A percentile compares a stretch with the other conserved stretches of the same genome.
These are phyloP conservation scores for Salpingus planirostris DNA, from an alignment of 2,888 invertebrate genomes.

Conservation along the genomic window DNA sequence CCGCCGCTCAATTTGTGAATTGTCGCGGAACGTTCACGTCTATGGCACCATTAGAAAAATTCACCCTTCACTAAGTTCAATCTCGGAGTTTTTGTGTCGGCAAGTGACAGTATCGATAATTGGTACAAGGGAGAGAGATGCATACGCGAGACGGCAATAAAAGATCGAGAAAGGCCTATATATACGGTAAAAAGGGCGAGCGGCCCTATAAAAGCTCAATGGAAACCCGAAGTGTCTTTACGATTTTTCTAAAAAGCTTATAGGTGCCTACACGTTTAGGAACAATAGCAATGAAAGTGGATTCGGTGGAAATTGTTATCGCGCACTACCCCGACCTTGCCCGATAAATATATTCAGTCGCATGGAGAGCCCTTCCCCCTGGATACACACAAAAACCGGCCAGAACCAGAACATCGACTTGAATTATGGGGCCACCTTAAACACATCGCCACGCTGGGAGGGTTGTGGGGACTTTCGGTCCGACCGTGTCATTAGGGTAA, in stretches of 20 bases:
- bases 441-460: too few relatives aligned
- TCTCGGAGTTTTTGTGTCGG: conserved; percentile 25
- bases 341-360: too few relatives aligned
- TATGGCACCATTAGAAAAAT: conserved; percentile 16
- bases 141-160: conserved; percentile 17
- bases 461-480: too few relatives aligned
- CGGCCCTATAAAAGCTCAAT: conserved; percentile 12
- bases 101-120: conserved; percentile 34
- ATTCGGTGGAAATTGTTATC: conserved; percentile 2
- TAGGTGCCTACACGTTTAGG: conserved; percentile 1
- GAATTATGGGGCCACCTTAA: too few relatives aligned
- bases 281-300: conserved; percentile 3
- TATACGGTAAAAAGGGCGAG: too few relatives aligned
- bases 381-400: too few relatives aligned
- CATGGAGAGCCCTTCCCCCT: too few relatives aligned
- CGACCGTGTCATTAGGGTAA: too few relatives aligned
- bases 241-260: conserved; percentile 9
- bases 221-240: conserved; percentile 14
- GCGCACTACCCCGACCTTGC: too few relatives aligned
- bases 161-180: conserved; percentile 14
- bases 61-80: conserved; percentile 20
- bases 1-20: conserved; percentile 6
- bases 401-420: too few relatives aligned
- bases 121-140: conserved; percentile 27
- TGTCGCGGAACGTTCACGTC: conserved; percentile 1